Evolutionary conservation across 2,113 vertebrate genomes (phyloP), one percentile per base, ranked within the genome.

Genomic region (Rostratula benghalensis): DNA sequence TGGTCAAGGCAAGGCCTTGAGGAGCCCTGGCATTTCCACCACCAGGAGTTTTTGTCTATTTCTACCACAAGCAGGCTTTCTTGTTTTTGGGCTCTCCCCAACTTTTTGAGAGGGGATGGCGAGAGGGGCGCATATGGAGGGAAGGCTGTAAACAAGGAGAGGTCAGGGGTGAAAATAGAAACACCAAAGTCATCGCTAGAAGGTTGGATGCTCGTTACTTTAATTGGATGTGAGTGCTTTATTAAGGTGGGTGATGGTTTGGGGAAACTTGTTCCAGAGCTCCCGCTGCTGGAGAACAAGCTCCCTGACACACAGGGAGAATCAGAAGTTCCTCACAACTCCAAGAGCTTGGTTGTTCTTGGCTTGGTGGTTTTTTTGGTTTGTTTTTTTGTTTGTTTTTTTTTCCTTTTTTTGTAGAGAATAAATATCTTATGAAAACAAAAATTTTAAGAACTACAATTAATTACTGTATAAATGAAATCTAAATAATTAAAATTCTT

Each of bases 231-330:
- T 70, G 64, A 92, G 16, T 3, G 0, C 25, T 83, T 68, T 27
- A 13, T 61, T 21, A 61, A 68, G 89, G 77, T 56, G 83, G 54
- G 20, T 53, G 86, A 76, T 65, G 83, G 13, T 54, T 59, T 84
- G 89, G 65, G 73, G 83, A 94, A 89, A 74, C 30, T 48, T 89
- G 76, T 27, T 24, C 83, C 89, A 96, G 73, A 96, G 95, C 95
- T 96, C 96, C 96, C 91, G 84, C 96, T 96, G 12, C 93, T 89
- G 96, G 95, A 87, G 83, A 84, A 10, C 69, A 56, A 81, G 19
- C 56, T 86, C 1, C 79, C 57, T 43, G 77, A 50, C 1, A 2
- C 3, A 5, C 45, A 16, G 67, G 43, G 71, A 53, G 57, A 73
- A 20, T 9, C 78, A 48, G 10, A 48, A 90, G 37, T 27, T 65